Evolutionary conservation across 2,113 vertebrate species (phyloP).

Genomic region (Syngnathus floridae): DNA sequence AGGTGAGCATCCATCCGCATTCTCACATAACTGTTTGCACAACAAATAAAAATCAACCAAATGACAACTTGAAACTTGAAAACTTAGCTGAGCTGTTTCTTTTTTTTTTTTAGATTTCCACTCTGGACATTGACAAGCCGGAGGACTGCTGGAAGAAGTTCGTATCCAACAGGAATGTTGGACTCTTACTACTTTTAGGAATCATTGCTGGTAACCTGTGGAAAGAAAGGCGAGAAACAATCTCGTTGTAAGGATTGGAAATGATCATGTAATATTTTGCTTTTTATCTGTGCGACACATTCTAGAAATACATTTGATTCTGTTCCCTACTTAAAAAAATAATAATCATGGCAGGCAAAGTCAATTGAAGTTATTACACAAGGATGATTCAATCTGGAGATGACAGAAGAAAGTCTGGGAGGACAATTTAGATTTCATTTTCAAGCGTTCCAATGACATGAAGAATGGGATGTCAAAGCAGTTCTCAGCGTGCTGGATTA

Average conservation of each 20-base stretch:
- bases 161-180: slow-evolving; percentile 83
- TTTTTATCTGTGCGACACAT: background rate
- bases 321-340: too few relatives aligned
- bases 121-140: slow-evolving; percentile 81
- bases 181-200: slow-evolving; percentile 81
- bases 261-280: background rate
- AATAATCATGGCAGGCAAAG: too few relatives aligned
- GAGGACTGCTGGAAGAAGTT: slow-evolving; percentile 96
- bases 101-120: slow-evolving; percentile 73
- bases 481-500: too few relatives aligned
- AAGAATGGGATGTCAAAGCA: too few relatives aligned
- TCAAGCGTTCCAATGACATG: too few relatives aligned
- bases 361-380: too few relatives aligned
- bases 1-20: slow-evolving; percentile 66
- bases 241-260: background rate
- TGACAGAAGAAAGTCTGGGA: too few relatives aligned
- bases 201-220: slow-evolving; percentile 84
- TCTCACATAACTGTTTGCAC: too few relatives aligned
- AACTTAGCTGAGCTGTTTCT: background rate
- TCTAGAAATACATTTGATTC: too few relatives aligned
- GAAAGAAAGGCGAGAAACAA: slow-evolving; percentile 65
- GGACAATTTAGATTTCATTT: too few relatives aligned
- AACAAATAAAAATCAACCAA: background rate
- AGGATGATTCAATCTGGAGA: too few relatives aligned
- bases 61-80: background rate